These are phyloP conservation scores for Caerostris darwini DNA, from an alignment of 1,140 invertebrate genomes.

Conservation along the genomic window DNA sequence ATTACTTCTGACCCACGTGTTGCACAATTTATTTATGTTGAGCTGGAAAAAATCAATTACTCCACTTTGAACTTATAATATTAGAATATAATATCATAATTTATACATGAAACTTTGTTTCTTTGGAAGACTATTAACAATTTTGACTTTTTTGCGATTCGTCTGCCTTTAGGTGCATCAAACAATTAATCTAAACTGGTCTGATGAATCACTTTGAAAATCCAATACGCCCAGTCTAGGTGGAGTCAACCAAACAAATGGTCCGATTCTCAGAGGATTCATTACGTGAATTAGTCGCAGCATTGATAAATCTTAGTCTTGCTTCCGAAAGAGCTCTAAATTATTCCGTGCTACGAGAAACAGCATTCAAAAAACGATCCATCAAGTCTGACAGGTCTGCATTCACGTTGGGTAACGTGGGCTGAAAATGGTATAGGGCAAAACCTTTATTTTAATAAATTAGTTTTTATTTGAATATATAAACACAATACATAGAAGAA, in stretches of 20 bases:
- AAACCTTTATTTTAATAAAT: no score
- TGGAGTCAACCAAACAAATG: neutral
- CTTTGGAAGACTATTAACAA: no score
- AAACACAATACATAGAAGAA: no score
- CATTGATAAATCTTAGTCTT: neutral
- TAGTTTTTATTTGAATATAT: no score
- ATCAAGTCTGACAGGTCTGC: neutral
- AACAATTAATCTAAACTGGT: neutral
- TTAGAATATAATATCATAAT: no score
- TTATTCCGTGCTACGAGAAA: neutral
- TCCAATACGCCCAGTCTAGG: neutral
- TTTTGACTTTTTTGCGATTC: no score
- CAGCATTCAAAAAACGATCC: neutral
- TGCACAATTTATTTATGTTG: no score
- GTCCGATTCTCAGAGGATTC: neutral
- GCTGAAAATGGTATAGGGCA: no score
- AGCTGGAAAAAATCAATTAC: no score
- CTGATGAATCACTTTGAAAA: neutral
- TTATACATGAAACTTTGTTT: no score
- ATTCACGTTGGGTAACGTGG: neutral
- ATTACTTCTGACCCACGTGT: no score
- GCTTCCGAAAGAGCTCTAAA: neutral
- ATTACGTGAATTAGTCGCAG: neutral
- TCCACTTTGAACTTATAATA: no score
- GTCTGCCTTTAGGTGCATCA: neutral